Conservation (phyloP, 2,113 vertebrate genomes). For the Platysteira castanea region DNA sequence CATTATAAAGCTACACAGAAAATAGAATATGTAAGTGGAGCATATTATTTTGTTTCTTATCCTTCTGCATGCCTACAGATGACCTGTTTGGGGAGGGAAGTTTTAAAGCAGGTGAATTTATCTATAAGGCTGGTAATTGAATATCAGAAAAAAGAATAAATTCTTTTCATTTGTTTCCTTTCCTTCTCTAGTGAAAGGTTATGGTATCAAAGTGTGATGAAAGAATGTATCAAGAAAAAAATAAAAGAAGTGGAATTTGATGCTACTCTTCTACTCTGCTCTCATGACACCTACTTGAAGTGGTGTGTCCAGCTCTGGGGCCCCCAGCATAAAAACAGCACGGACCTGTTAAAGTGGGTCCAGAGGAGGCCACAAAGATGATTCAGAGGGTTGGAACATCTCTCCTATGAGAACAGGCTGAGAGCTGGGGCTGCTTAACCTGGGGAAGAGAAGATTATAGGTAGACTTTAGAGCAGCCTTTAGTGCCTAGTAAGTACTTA, state of each 20-base stretch:
- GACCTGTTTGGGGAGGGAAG: neutral
- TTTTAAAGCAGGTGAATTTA: neutral
- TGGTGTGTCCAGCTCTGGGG: no score
- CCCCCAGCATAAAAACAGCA: neutral
- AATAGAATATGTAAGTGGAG: neutral
- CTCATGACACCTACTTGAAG: neutral
- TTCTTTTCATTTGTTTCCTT: neutral
- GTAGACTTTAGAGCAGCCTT: neutral
- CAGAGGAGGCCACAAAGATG: neutral
- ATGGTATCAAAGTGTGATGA: neutral
- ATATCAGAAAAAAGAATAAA: neutral
- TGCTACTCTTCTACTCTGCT: neutral
- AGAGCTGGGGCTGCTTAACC: neutral
- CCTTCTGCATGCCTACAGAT: neutral
- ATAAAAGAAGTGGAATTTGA: neutral
- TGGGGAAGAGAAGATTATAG: neutral
- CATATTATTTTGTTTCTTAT: neutral
- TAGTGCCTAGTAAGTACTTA: neutral
- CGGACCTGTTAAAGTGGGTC: neutral
- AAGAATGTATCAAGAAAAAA: neutral
- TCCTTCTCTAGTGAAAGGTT: neutral
- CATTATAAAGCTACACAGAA: conserved; percentile 9
- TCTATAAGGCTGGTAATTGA: neutral
- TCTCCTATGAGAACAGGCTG: neutral
- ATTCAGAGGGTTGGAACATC: neutral